Percentiles rank a stretch among this genome's conserved stretches.
phyloP scores from a whole-genome alignment of 2,888 invertebrate species.

The Cantharis nigra region DNA sequence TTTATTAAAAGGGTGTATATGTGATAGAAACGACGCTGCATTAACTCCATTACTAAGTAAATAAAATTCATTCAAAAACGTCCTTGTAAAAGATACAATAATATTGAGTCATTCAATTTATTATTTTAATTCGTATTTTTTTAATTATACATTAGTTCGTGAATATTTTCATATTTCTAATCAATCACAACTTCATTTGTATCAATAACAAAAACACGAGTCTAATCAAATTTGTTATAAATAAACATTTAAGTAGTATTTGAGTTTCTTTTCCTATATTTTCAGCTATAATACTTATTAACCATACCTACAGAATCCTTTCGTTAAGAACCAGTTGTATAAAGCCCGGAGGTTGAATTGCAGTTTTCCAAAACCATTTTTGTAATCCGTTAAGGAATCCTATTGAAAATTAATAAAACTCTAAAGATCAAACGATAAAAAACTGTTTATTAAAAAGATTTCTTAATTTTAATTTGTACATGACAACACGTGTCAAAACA shows the following conservation, averaged over 20 bases:
- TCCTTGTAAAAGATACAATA: neutral
- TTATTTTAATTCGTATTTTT: slow-evolving; percentile 15
- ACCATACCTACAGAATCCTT: no score
- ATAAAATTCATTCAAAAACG: neutral
- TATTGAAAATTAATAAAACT: neutral
- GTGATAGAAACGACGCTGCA: slow-evolving; percentile 15
- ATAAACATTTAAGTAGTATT: neutral
- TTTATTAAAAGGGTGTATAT: slow-evolving; percentile 16
- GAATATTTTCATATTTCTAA: slow-evolving; percentile 11
- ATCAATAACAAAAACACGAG: neutral
- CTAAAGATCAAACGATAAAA: neutral
- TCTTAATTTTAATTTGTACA: neutral
- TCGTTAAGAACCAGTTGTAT: no score
- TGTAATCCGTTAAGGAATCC: neutral
- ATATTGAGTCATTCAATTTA: slow-evolving; percentile 4
- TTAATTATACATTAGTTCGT: slow-evolving; percentile 15
- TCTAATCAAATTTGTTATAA: slow-evolving; percentile 4
- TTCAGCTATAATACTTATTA: neutral
- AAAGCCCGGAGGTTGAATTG: no score
- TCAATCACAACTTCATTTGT: neutral
- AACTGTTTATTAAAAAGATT: neutral
- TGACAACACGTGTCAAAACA: neutral
- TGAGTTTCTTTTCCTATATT: neutral
- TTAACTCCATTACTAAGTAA: neutral
- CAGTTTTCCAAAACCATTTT: no score